Percentiles rank a stretch among this genome's conserved stretches.
These are phyloP conservation scores for Andinoacara biseriatus DNA, from an alignment of 2,113 vertebrate species.

Conservation along the genomic window DNA sequence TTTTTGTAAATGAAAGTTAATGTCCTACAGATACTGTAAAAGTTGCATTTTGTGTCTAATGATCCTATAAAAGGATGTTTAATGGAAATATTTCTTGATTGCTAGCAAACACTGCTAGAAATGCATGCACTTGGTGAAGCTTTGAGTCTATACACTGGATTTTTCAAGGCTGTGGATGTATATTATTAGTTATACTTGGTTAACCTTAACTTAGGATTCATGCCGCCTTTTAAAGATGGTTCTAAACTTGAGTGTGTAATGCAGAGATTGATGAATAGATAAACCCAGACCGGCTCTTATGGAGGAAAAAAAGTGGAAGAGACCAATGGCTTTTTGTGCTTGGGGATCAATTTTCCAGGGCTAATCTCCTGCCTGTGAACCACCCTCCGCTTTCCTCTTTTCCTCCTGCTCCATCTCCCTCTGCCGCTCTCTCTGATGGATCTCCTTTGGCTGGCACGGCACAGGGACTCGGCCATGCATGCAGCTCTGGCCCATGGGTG, in stretches of 20 bases:
- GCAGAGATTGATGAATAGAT: slow-evolving; percentile 64
- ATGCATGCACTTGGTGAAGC: neutral
- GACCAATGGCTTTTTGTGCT: slow-evolving; percentile 67
- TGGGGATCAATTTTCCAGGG: slow-evolving; percentile 73
- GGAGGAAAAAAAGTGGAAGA: slow-evolving; percentile 32
- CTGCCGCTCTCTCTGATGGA: slow-evolving; percentile 58
- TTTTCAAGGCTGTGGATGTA: slow-evolving; percentile 12
- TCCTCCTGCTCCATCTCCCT: slow-evolving; percentile 46
- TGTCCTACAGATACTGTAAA: neutral
- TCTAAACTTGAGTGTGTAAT: slow-evolving; percentile 24
- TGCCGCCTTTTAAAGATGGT: slow-evolving; percentile 20
- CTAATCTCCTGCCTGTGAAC: slow-evolving; percentile 72
- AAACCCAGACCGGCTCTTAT: slow-evolving; percentile 38
- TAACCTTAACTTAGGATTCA: slow-evolving; percentile 30
- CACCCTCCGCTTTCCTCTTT: slow-evolving; percentile 56
- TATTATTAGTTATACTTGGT: slow-evolving; percentile 51
- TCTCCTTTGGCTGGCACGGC: slow-evolving; percentile 62
- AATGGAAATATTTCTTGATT: neutral
- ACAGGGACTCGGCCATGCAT: slow-evolving; percentile 62
- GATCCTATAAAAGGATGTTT: neutral
- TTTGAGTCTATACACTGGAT: neutral
- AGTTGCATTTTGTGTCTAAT: neutral
- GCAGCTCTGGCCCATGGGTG: slow-evolving; percentile 61
- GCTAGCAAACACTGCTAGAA: neutral
- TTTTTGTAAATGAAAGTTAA: neutral